phyloP scores from a whole-genome alignment of 2,797 vertebrate species.

The Pempheris klunzingeri region DNA sequence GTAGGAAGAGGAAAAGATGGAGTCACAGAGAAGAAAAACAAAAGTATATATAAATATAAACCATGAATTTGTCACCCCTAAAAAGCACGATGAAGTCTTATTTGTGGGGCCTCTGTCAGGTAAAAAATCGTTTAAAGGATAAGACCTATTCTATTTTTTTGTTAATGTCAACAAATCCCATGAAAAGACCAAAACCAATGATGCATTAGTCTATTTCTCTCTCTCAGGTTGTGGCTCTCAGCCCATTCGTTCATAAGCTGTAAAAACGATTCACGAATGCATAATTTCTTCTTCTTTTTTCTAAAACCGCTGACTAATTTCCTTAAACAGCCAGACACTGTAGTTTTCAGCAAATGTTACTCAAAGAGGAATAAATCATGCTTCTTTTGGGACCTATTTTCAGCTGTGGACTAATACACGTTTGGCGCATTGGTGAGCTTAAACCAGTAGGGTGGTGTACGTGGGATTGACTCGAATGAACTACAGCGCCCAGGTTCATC shows the following conservation, averaged over 20 bases:
- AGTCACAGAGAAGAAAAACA: slow-evolving; percentile 44
- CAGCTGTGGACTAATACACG: background rate
- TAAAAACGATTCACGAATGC: slow-evolving; percentile 30
- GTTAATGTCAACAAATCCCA: slow-evolving; percentile 2
- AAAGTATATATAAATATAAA: slow-evolving; percentile 50
- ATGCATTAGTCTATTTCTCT: background rate
- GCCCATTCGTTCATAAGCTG: slow-evolving; percentile 13
- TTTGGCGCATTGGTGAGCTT: slow-evolving; percentile 2
- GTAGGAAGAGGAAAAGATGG: slow-evolving; percentile 48
- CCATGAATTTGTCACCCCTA: slow-evolving; percentile 40
- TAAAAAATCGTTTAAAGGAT: background rate
- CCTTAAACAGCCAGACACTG: background rate
- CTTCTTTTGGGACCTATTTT: slow-evolving; percentile 22
- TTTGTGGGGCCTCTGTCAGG: background rate
- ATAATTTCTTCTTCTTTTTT: slow-evolving; percentile 2
- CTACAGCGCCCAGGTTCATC: background rate
- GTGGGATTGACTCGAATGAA: slow-evolving; percentile 29
- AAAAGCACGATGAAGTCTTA: slow-evolving; percentile 12
- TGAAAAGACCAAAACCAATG: slow-evolving; percentile 11
- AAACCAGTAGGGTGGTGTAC: background rate
- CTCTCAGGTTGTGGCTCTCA: background rate
- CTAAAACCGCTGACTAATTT: background rate
- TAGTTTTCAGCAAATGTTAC: slow-evolving; percentile 28
- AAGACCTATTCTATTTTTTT: background rate
- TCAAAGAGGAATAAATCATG: slow-evolving; percentile 21